Evolutionary conservation across 37 sponge, comb jelly and placozoan genomes (phyloP), one percentile per base, ranked within the genome.

Genomic region (Bolinopsis microptera): DNA sequence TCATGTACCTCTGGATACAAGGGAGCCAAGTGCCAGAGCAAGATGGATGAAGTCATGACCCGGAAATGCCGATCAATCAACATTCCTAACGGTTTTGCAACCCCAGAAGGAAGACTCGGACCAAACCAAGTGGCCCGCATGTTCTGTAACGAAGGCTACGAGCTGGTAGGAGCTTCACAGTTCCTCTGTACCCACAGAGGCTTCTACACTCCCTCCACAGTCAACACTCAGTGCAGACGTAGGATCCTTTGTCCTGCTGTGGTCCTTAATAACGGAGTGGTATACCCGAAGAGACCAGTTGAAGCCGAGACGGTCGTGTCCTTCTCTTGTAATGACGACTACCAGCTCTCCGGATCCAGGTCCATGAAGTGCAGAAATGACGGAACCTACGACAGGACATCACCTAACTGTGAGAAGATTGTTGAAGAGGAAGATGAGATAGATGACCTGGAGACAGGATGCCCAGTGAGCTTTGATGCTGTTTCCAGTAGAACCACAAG

Each of bases 261-360:
- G 1, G 33, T 34, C 36, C 27, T 77, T 35, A 18, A 77, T 21
- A 77, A 77, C 80, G 80, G 80, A 77, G 33, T 34, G 37, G 80
- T 77, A 3, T 77, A 77, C 35, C 80, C 80, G 18, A 77, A 34
- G 33, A 32, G 80, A 35, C 35, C 21, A 18, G 80, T 77, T 31
- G 80, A 77, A 32, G 36, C 80, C 1, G 80, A 77, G 37, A 32
- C 80, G 3, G 32, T 32, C 18, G 80, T 77, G 35, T 77, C 80
- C 80, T 77, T 77, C 80, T 16, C 33, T 36, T 77, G 80, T 77
- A 32, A 77, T 36, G 80, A 77, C 35, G 80, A 32, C 0, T 77
- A 35, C 37, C 80, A 77, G 80, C 27, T 77, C 27, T 77, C 80
- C 22, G 80, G 80, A 35, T 27, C 80, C 0, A 77, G 33, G 5